These are phyloP conservation scores for Tokudaia tokunoshimensis DNA, from an alignment of 2,797 vertebrate species.

Conservation along the genomic window DNA sequence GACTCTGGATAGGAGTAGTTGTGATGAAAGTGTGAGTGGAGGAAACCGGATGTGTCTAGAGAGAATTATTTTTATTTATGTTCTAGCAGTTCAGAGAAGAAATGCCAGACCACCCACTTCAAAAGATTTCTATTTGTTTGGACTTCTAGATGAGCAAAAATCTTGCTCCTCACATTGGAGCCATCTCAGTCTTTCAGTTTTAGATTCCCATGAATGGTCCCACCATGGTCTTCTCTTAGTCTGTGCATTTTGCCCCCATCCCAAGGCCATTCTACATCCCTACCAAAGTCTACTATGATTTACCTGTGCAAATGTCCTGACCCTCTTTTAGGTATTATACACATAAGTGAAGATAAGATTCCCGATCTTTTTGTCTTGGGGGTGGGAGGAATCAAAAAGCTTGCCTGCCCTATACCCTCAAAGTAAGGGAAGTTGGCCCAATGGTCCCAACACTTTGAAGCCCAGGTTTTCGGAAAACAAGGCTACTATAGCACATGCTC, in stretches of 20 bases:
- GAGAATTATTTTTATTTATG: background rate
- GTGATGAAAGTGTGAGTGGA: background rate
- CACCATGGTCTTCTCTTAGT: background rate
- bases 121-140: background rate
- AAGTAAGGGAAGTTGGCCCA: background rate
- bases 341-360: background rate
- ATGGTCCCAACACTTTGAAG: background rate
- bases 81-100: background rate
- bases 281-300: background rate
- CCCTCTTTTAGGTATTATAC: background rate
- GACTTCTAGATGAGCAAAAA: background rate
- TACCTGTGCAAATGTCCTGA: background rate
- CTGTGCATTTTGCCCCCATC: no score
- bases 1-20: background rate
- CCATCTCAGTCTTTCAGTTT: background rate
- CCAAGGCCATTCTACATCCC: background rate
- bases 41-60: background rate
- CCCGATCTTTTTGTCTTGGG: background rate
- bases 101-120: background rate
- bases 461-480: background rate
- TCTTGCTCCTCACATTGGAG: no score
- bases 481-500: no score
- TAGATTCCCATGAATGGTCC: accelerated
- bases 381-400: background rate
- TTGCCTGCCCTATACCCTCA: background rate